Conservation (phyloP, 2,797 vertebrate species). For the Alca torda region DNA sequence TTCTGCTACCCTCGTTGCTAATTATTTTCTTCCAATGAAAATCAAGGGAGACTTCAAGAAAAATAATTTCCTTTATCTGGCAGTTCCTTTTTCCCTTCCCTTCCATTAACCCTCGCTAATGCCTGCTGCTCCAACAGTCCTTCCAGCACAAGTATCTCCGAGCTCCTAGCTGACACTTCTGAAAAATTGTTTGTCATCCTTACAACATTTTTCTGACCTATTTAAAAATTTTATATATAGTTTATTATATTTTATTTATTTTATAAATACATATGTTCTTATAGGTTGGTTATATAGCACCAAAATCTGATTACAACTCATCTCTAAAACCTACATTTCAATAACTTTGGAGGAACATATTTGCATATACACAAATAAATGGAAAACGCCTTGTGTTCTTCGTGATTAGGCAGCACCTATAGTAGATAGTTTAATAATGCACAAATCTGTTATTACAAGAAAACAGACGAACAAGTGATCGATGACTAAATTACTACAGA, state of each 20-base stretch:
- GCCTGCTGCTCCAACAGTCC: background rate
- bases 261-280: background rate
- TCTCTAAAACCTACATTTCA: background rate
- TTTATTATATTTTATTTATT: background rate
- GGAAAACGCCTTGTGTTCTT: background rate
- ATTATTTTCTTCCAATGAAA: background rate
- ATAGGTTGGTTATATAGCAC: background rate
- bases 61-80: background rate
- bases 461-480: background rate
- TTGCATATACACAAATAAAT: background rate
- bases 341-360: background rate
- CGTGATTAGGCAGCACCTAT: background rate
- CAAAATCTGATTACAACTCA: background rate
- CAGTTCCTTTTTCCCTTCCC: background rate
- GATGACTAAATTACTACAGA: background rate
- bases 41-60: constrained; percentile 18
- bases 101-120: background rate
- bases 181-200: background rate
- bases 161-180: background rate
- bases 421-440: background rate
- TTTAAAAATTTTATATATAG: background rate
- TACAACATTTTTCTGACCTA: background rate
- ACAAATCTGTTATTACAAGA: background rate
- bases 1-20: background rate
- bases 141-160: background rate